These are phyloP conservation scores for Agapostemon virescens DNA, from an alignment of 2,888 invertebrate genomes.

Conservation along the genomic window DNA sequence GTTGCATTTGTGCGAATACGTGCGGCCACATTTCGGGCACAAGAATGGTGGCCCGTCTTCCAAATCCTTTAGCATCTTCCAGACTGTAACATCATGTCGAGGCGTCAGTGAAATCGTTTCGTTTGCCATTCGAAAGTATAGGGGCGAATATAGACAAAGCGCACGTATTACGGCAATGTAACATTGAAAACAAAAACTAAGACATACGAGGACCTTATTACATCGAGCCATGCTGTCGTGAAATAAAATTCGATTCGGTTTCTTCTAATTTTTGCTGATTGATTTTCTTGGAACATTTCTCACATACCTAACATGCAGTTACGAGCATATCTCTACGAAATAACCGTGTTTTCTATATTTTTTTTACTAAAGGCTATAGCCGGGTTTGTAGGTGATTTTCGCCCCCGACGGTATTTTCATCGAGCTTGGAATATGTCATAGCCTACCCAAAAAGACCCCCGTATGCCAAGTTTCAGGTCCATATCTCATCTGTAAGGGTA, in stretches of 20 bases:
- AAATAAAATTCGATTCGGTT: background rate
- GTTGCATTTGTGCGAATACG: slow-evolving; percentile 77
- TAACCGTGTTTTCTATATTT: background rate
- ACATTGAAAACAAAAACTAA: slow-evolving; percentile 24
- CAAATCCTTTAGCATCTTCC: slow-evolving; percentile 65
- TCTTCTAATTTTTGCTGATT: background rate
- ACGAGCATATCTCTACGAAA: slow-evolving; percentile 2
- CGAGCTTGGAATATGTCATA: too few species aligned
- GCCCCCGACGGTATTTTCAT: too few species aligned
- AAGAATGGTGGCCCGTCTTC: slow-evolving; percentile 73
- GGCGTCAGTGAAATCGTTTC: slow-evolving; percentile 27
- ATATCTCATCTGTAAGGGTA: too few species aligned
- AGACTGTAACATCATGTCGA: slow-evolving; percentile 64
- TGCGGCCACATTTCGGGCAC: slow-evolving; percentile 75
- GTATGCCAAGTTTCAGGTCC: too few species aligned
- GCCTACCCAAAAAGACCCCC: too few species aligned
- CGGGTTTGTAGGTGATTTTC: too few species aligned
- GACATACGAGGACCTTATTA: slow-evolving; percentile 18
- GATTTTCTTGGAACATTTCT: background rate
- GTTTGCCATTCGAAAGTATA: background rate
- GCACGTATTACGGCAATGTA: slow-evolving; percentile 39
- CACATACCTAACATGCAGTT: slow-evolving; percentile 17
- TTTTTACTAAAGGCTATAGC: background rate
- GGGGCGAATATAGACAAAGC: slow-evolving; percentile 31
- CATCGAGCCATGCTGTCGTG: slow-evolving; percentile 51